phyloP scores from a whole-genome alignment of 2,888 invertebrate genomes.

The Agrotis clavis region DNA sequence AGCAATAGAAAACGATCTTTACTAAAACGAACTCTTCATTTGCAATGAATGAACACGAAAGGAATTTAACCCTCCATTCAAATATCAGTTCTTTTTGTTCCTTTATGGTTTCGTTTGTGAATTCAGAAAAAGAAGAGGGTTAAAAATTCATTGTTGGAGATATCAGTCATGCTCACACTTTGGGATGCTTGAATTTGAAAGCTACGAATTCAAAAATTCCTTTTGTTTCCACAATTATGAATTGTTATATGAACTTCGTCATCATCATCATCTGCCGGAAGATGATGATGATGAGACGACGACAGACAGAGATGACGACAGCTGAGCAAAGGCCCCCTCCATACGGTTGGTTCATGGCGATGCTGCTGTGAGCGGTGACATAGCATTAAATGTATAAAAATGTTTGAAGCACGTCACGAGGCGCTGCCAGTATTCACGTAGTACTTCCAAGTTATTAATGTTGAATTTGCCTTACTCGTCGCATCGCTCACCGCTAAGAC shows the following conservation, averaged over 20 bases:
- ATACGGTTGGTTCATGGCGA: too few species aligned
- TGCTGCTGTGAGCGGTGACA: too few species aligned
- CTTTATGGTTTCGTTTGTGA: constrained; percentile 4
- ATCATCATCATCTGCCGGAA: too few species aligned
- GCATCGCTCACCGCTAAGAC: too few species aligned
- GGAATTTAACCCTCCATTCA: constrained; percentile 13
- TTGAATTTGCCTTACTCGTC: too few species aligned
- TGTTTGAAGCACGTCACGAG: too few species aligned
- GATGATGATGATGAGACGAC: too few species aligned
- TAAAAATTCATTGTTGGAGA: constrained; percentile 5
- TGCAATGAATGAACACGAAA: not conserved
- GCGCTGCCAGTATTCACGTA: too few species aligned
- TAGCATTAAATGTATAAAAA: too few species aligned
- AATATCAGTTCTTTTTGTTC: constrained; percentile 22
- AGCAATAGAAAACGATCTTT: constrained; percentile 19
- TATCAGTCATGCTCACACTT: not conserved
- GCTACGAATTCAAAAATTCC: not conserved
- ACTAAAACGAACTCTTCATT: constrained; percentile 5
- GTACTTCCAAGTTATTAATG: too few species aligned
- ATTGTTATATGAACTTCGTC: not conserved
- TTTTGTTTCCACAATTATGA: not conserved
- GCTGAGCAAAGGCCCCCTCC: too few species aligned
- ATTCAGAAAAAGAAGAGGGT: not conserved
- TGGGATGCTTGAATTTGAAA: not conserved
- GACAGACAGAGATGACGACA: too few species aligned